Evolutionary conservation across 2,113 vertebrate species (phyloP).

Genomic region (Phalacrocorax pelagicus): DNA sequence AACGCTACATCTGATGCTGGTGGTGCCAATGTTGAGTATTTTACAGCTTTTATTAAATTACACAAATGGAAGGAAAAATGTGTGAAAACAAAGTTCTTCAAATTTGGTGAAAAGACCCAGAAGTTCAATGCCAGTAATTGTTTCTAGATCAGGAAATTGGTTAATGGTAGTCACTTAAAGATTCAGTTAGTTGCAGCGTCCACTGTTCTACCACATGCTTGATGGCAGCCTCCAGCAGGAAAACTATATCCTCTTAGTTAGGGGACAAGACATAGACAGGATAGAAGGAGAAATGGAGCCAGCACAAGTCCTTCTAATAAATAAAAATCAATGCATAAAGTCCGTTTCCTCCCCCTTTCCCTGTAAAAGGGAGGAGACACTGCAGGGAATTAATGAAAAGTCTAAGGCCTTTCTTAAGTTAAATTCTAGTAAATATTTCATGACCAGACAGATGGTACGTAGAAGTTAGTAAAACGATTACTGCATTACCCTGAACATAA

Average conservation of each 20-base stretch:
- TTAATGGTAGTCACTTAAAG: background rate
- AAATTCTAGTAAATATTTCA: background rate
- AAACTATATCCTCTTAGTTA: background rate
- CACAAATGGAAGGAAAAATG: background rate
- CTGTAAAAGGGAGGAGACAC: background rate
- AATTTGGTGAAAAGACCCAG: background rate
- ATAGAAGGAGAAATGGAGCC: background rate
- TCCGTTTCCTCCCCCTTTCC: background rate
- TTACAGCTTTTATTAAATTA: background rate
- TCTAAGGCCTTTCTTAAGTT: background rate
- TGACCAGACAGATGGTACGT: background rate
- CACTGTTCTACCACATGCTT: background rate
- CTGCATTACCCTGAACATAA: background rate
- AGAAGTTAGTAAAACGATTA: background rate
- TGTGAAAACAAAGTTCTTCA: background rate
- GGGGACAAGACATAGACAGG: background rate
- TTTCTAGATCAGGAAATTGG: background rate
- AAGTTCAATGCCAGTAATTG: background rate
- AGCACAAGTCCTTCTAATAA: background rate
- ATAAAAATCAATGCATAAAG: background rate
- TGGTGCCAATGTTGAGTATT: background rate
- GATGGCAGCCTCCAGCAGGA: background rate
- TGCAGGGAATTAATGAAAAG: background rate
- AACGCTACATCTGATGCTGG: background rate
- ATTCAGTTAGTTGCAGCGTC: background rate